Evolutionary conservation across 2,888 invertebrate species (phyloP).

Genomic region (Drosophila acutilabella): DNA sequence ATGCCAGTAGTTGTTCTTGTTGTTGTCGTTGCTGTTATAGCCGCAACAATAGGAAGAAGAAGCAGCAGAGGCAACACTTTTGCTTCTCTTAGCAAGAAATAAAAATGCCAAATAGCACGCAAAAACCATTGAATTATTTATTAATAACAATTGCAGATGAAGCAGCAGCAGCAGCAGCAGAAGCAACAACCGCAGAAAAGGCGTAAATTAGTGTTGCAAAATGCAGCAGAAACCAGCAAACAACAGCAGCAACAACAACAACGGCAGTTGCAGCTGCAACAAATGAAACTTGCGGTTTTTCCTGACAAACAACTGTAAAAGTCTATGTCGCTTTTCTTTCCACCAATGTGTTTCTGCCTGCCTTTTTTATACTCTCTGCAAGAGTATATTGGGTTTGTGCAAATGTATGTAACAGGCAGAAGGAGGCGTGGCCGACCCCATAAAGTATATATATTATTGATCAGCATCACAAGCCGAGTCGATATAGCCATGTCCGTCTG

Average conservation of each 20-base stretch:
- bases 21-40: conserved; percentile 12
- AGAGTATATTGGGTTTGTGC: no score
- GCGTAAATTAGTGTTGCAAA: conserved; percentile 25
- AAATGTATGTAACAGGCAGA: no score
- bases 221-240: conserved; percentile 3
- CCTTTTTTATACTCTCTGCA: no score
- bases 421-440: no score
- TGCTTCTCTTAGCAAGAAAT: neutral
- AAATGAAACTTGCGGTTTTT: conserved; percentile 29
- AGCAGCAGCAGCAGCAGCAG: conserved; percentile 7
- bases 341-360: neutral
- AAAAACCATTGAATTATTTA: conserved; percentile 63
- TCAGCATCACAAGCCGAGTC: no score
- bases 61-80: neutral
- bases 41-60: conserved; percentile 8
- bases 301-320: conserved; percentile 9
- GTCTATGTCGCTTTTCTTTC: neutral
- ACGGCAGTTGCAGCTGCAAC: conserved; percentile 10
- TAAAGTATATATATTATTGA: no score
- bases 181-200: conserved; percentile 9
- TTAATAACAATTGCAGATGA: conserved; percentile 49
- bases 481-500: no score
- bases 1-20: conserved; percentile 9
- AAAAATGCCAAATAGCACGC: conserved; percentile 25
- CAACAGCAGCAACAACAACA: conserved; percentile 6